These are phyloP conservation scores for Dicycla oo DNA, from an alignment of 2,888 invertebrate genomes.

Conservation along the genomic window DNA sequence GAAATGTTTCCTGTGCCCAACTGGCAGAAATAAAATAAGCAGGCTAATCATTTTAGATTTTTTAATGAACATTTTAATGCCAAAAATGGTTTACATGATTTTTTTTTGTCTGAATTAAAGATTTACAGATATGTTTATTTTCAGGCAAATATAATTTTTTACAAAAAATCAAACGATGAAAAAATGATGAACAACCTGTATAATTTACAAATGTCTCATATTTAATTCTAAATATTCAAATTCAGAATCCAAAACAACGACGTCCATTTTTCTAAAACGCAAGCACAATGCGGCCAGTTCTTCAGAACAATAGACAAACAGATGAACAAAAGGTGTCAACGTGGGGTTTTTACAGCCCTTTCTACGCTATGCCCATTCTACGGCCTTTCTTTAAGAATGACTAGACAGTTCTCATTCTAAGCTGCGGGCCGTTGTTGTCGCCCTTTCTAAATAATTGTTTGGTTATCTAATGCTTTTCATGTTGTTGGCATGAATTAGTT, in stretches of 20 bases:
- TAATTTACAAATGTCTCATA: neutral
- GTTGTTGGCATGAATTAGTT: constrained; percentile 59
- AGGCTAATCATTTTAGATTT: neutral
- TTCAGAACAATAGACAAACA: constrained; percentile 61
- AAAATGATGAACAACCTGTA: constrained; percentile 6
- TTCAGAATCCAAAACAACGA: constrained; percentile 45
- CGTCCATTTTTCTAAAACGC: constrained; percentile 57
- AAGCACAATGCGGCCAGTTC: constrained; percentile 57
- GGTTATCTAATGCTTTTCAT: constrained; percentile 55
- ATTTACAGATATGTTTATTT: neutral
- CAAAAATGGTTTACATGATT: neutral
- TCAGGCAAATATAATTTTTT: neutral
- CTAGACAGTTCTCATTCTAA: constrained; percentile 57
- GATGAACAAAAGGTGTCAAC: constrained; percentile 61
- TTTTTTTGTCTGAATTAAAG: too few species aligned
- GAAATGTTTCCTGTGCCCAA: neutral
- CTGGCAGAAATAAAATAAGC: neutral
- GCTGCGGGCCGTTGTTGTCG: constrained; percentile 40
- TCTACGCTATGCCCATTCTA: constrained; percentile 45
- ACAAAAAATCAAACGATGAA: neutral
- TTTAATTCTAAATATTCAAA: constrained; percentile 23
- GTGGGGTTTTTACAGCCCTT: constrained; percentile 63
- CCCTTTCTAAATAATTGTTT: constrained; percentile 65
- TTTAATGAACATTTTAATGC: neutral
- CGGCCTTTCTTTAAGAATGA: constrained; percentile 58